A percentile compares a stretch with the other conserved stretches of the same genome.
phyloP scores from a whole-genome alignment of 2,888 invertebrate species.

The Maniola hyperantus region DNA sequence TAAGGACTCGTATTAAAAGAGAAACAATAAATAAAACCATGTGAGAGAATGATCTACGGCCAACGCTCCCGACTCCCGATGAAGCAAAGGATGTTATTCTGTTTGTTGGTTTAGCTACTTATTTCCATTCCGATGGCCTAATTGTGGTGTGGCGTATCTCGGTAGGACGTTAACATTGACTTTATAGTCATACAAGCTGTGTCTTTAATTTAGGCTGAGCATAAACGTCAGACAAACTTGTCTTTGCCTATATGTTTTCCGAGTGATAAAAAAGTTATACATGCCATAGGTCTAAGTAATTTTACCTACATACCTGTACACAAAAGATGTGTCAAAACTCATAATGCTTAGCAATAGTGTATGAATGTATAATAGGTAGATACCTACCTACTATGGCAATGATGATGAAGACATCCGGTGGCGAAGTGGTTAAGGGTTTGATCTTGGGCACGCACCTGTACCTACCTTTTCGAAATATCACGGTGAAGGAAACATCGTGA shows the following conservation, averaged over 20 bases:
- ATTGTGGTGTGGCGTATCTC: conserved; percentile 65
- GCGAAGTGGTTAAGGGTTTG: too few species aligned
- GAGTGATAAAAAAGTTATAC: not conserved
- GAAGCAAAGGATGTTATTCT: conserved; percentile 58
- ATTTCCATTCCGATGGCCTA: conserved; percentile 63
- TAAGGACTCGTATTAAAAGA: conserved; percentile 37
- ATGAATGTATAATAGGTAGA: too few species aligned
- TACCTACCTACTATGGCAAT: not conserved
- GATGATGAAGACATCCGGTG: too few species aligned
- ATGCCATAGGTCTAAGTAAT: too few species aligned
- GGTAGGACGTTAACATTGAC: conserved; percentile 60
- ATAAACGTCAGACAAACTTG: not conserved
- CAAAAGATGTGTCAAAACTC: too few species aligned
- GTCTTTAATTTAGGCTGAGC: conserved; percentile 24
- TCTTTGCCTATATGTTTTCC: not conserved
- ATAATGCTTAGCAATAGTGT: too few species aligned
- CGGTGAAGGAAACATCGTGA: too few species aligned
- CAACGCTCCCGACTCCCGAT: conserved; percentile 56
- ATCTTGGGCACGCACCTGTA: too few species aligned
- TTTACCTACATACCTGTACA: too few species aligned
- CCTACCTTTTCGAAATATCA: too few species aligned
- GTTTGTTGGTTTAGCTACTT: conserved; percentile 66
- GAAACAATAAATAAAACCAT: conserved; percentile 45
- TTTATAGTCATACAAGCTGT: conserved; percentile 64
- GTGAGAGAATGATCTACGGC: conserved; percentile 51